Evolutionary conservation across 2,113 vertebrate species (phyloP).

Genomic region (Hippocampus comes): DNA sequence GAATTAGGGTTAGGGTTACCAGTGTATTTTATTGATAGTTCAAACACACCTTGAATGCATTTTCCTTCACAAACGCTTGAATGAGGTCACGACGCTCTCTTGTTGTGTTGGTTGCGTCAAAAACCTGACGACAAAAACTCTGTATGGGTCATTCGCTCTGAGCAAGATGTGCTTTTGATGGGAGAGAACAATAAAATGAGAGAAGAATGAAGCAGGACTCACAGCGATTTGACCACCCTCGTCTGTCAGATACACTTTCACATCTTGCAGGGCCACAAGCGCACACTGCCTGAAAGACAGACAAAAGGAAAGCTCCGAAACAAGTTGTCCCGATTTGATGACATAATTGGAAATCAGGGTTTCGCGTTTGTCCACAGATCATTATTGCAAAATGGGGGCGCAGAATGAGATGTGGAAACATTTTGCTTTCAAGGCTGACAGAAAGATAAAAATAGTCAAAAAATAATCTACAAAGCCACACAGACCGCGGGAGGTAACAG

Average conservation of each 20-base stretch:
- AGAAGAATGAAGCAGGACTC: slow-evolving; percentile 54
- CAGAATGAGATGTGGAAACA: too few species aligned
- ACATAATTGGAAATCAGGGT: neutral
- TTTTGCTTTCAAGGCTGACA: too few species aligned
- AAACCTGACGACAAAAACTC: slow-evolving; percentile 75
- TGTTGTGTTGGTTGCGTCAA: slow-evolving; percentile 98
- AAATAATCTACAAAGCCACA: too few species aligned
- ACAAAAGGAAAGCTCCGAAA: neutral
- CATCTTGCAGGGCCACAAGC: slow-evolving; percentile 87
- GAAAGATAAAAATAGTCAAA: too few species aligned
- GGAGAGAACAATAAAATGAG: neutral
- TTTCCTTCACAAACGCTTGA: slow-evolving; percentile 83
- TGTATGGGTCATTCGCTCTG: slow-evolving; percentile 15
- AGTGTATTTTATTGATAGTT: neutral
- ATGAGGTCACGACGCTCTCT: slow-evolving; percentile 92
- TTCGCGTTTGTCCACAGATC: too few species aligned
- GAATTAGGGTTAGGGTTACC: too few species aligned
- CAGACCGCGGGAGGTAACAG: too few species aligned
- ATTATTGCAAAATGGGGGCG: too few species aligned
- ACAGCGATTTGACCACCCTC: slow-evolving; percentile 94
- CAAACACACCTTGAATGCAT: slow-evolving; percentile 84
- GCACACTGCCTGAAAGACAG: slow-evolving; percentile 82
- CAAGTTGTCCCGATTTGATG: neutral
- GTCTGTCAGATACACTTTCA: slow-evolving; percentile 83
- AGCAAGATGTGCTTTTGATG: slow-evolving; percentile 18